Conservation (phyloP, 1,140 invertebrate genomes). For the Papilio aristodemus region DNA sequence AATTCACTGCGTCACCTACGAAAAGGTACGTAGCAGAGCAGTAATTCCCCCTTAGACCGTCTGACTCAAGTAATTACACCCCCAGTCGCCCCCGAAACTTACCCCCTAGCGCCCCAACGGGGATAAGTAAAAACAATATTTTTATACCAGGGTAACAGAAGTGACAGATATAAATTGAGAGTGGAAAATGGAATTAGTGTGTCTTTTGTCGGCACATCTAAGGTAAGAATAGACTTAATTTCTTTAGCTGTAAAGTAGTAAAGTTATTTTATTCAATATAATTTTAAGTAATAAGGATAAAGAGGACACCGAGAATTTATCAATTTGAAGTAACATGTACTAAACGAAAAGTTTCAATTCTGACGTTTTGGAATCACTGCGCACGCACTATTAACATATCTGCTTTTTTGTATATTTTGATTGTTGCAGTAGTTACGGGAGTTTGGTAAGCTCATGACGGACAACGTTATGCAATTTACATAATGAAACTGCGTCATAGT, state of each 20-base stretch:
- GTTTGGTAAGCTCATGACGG: no score
- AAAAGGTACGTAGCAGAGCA: slow-evolving; percentile 51
- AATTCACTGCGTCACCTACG: slow-evolving; percentile 50
- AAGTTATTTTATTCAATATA: neutral
- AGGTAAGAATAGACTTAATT: slow-evolving; percentile 9
- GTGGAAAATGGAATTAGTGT: slow-evolving; percentile 67
- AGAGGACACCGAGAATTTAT: no score
- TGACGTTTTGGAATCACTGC: no score
- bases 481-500: no score
- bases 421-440: no score
- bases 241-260: neutral
- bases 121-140: slow-evolving; percentile 77
- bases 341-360: no score
- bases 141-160: slow-evolving; percentile 68
- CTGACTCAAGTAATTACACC: slow-evolving; percentile 69
- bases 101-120: slow-evolving; percentile 41
- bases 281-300: no score
- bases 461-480: no score
- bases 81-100: slow-evolving; percentile 37
- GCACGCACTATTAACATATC: no score
- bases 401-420: no score
- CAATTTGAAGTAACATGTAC: no score
- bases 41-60: slow-evolving; percentile 58
- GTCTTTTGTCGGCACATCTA: slow-evolving; percentile 45
- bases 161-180: slow-evolving; percentile 74